Evolutionary conservation across 2,888 invertebrate species (phyloP).

Genomic region (Reticulitermes lucifugus): DNA sequence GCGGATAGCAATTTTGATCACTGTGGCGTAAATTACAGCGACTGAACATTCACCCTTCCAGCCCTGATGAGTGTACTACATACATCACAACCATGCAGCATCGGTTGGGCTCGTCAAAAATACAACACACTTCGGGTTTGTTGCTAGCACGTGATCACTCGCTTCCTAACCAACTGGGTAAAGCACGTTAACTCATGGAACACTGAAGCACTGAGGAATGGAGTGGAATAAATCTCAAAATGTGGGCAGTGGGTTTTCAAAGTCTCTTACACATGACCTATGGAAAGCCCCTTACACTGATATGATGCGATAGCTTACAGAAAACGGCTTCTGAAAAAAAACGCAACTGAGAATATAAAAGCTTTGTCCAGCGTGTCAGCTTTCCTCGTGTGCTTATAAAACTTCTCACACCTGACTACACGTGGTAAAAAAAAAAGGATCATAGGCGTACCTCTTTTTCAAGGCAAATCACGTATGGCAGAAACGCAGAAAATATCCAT

Average conservation of each 20-base stretch:
- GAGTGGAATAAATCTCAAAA: slow-evolving; percentile 8
- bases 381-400: too few relatives aligned
- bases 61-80: background rate
- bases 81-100: too few relatives aligned
- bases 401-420: background rate
- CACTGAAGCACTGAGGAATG: background rate
- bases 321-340: too few relatives aligned
- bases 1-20: background rate
- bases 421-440: background rate
- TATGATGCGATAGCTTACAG: too few relatives aligned
- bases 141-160: too few relatives aligned
- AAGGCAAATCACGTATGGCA: background rate
- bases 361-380: background rate
- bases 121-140: too few relatives aligned
- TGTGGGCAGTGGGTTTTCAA: slow-evolving; percentile 7
- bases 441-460: background rate
- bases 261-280: slow-evolving; percentile 9
- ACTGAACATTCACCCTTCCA: background rate
- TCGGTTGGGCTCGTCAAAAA: too few relatives aligned
- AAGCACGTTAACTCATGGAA: background rate
- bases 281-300: too few relatives aligned
- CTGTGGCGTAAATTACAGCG: background rate
- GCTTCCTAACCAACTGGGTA: background rate
- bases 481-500: background rate
- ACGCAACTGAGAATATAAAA: background rate